phyloP scores from a whole-genome alignment of 2,113 vertebrate species.

The Ophiodon elongatus region DNA sequence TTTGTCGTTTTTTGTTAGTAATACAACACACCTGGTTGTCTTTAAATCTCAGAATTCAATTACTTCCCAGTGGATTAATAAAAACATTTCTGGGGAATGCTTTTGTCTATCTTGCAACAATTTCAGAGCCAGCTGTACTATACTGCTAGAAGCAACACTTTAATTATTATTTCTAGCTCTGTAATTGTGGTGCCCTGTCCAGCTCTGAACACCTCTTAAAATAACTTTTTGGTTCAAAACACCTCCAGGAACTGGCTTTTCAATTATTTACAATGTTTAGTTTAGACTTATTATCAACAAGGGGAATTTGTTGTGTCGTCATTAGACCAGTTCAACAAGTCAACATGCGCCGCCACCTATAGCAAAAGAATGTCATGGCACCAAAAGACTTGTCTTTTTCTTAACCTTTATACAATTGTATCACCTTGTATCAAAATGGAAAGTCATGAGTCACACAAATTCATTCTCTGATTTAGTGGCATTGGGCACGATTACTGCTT shows the following conservation, averaged over 20 bases:
- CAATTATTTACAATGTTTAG: neutral
- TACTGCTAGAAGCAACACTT: neutral
- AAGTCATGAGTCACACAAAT: conserved; percentile 6
- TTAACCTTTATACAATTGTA: neutral
- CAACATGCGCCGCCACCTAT: neutral
- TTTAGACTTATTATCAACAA: neutral
- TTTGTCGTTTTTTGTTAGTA: neutral
- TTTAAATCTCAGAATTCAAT: neutral
- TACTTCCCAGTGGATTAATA: neutral
- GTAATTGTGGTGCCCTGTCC: neutral
- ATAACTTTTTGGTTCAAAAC: neutral
- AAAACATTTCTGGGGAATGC: neutral
- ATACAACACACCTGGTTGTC: neutral
- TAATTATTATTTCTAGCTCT: neutral
- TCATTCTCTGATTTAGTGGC: neutral
- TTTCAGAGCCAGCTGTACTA: neutral
- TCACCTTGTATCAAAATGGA: conserved; percentile 9
- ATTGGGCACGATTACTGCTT: conserved; percentile 1
- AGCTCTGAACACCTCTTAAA: neutral
- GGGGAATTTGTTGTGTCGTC: neutral
- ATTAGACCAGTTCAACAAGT: neutral
- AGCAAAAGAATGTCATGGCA: neutral
- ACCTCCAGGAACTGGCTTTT: neutral
- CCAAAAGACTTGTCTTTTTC: neutral
- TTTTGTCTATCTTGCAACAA: neutral